Conservation (phyloP, 2,888 invertebrate species). For the Hecatera dysodea region DNA sequence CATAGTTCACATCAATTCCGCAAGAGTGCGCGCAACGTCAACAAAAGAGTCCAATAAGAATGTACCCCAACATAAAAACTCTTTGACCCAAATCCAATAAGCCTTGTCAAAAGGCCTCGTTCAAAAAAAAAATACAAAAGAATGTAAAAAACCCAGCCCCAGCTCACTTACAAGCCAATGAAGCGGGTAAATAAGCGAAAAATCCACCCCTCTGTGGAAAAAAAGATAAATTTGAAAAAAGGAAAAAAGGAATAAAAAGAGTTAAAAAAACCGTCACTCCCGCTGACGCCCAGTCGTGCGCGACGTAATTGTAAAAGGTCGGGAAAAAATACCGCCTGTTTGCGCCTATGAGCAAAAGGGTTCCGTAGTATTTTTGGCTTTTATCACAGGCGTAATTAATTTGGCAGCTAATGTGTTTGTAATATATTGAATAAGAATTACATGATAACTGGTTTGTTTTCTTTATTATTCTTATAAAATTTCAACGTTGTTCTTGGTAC, state of each 20-base stretch:
- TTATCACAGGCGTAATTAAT: constrained; percentile 17
- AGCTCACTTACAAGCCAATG: constrained; percentile 90
- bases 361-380: constrained; percentile 70
- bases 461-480: neutral
- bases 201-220: constrained; percentile 88
- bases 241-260: constrained; percentile 75
- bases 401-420: constrained; percentile 1
- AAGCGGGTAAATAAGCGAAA: constrained; percentile 90
- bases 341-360: constrained; percentile 63
- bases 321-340: constrained; percentile 76
- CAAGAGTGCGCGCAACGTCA: constrained; percentile 51
- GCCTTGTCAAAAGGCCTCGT: constrained; percentile 69
- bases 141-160: constrained; percentile 78
- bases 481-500: too few species aligned
- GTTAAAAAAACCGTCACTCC: constrained; percentile 83
- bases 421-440: constrained; percentile 18
- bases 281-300: constrained; percentile 84
- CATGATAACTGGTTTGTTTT: neutral
- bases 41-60: constrained; percentile 70
- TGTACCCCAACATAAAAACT: constrained; percentile 54
- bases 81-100: constrained; percentile 83
- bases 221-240: constrained; percentile 87
- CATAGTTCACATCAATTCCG: constrained; percentile 69
- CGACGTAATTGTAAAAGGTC: constrained; percentile 84
- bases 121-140: constrained; percentile 78